phyloP scores from a whole-genome alignment of 2,888 invertebrate genomes.

The Ptychoptera contaminata region DNA sequence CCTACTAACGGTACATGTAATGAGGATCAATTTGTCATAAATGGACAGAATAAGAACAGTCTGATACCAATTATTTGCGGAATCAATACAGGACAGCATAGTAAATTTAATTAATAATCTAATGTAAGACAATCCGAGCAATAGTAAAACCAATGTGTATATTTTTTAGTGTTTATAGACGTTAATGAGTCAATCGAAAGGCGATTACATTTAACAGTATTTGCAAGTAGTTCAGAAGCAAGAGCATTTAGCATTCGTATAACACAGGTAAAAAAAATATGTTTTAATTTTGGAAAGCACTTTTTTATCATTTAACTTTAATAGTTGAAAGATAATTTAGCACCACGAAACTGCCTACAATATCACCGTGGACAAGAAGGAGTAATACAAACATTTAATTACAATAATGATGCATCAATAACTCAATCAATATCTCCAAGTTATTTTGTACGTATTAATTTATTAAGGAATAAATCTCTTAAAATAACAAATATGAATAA shows the following conservation, averaged over 20 bases:
- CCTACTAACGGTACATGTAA: conserved; percentile 53
- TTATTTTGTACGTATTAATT: conserved; percentile 39
- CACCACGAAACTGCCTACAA: conserved; percentile 49
- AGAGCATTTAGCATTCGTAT: conserved; percentile 50
- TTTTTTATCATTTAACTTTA: conserved; percentile 37
- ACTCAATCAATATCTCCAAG: conserved; percentile 37
- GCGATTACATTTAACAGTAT: conserved; percentile 47
- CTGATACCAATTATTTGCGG: conserved; percentile 58
- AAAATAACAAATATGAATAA: no score
- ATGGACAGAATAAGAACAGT: conserved; percentile 53
- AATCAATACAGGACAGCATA: conserved; percentile 57
- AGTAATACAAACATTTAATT: conserved; percentile 54
- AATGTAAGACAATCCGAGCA: no score
- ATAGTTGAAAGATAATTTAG: conserved; percentile 29
- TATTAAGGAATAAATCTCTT: no score
- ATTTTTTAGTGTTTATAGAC: conserved; percentile 58
- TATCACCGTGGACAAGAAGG: conserved; percentile 44
- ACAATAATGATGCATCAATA: conserved; percentile 39
- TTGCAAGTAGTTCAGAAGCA: conserved; percentile 37
- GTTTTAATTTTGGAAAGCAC: conserved; percentile 12
- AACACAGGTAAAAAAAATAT: conserved; percentile 32
- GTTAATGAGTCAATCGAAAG: conserved; percentile 41
- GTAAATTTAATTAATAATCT: conserved; percentile 35
- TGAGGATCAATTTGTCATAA: conserved; percentile 51
- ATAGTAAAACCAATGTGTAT: no score